These are phyloP conservation scores for Gymnocypris eckloni DNA, from an alignment of 2,797 vertebrate species.

Conservation along the genomic window DNA sequence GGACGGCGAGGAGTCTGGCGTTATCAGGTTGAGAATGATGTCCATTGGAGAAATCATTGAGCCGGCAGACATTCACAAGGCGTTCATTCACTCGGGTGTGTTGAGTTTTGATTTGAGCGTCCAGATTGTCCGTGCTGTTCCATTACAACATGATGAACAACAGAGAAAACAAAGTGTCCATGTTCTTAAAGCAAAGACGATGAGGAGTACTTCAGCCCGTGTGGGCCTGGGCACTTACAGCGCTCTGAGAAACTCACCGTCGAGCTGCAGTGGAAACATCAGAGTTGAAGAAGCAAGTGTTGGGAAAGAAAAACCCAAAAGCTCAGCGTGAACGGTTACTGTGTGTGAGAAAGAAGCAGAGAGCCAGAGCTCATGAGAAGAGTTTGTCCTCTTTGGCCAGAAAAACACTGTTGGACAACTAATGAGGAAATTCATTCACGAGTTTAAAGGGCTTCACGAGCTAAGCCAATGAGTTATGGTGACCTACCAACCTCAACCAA, in stretches of 20 bases:
- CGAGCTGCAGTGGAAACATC: not conserved
- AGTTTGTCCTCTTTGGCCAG: conserved; percentile 33
- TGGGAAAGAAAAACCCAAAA: not conserved
- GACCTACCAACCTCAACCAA: conserved; percentile 51
- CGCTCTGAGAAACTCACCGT: not conserved
- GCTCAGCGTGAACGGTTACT: conserved; percentile 20
- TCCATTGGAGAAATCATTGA: conserved; percentile 72
- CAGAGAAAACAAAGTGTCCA: not conserved
- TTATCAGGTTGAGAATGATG: conserved; percentile 80
- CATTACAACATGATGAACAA: not conserved
- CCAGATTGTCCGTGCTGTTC: not conserved
- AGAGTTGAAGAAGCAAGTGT: not conserved
- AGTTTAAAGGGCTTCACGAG: conserved; percentile 30
- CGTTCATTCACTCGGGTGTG: not conserved
- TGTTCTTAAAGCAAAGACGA: not conserved
- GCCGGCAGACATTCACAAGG: not conserved
- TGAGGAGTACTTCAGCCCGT: not conserved
- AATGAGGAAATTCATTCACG: conserved; percentile 40
- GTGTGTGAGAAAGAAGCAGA: conserved; percentile 27
- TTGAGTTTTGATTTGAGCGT: not conserved
- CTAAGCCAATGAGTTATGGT: conserved; percentile 48
- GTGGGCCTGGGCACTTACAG: not conserved
- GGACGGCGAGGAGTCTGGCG: conserved; percentile 73
- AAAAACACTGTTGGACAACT: conserved; percentile 40
- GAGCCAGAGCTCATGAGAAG: conserved; percentile 46